These are phyloP conservation scores for Drosophila pseudotakahashii DNA, from an alignment of 2,888 invertebrate genomes.

Conservation along the genomic window DNA sequence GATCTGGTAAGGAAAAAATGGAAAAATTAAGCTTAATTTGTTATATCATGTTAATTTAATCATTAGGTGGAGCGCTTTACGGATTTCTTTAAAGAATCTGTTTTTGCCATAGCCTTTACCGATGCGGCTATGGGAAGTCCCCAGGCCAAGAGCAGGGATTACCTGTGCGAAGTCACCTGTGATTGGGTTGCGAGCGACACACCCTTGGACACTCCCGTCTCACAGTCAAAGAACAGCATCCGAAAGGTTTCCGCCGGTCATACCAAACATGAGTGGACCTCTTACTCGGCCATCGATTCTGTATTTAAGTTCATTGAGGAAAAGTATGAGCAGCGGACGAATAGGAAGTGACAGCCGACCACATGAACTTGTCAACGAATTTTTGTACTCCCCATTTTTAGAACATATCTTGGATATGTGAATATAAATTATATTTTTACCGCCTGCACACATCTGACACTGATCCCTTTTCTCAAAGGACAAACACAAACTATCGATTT, in stretches of 20 bases:
- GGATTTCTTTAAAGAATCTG: slow-evolving; percentile 87
- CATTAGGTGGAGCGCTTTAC: slow-evolving; percentile 85
- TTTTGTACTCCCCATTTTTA: slow-evolving; percentile 15
- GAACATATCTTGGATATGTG: slow-evolving; percentile 25
- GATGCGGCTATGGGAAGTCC: slow-evolving; percentile 88
- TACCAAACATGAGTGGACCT: slow-evolving; percentile 89
- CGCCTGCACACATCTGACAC: slow-evolving; percentile 54
- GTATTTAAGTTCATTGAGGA: slow-evolving; percentile 87
- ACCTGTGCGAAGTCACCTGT: slow-evolving; percentile 82
- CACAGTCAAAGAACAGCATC: slow-evolving; percentile 85
- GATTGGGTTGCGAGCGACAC: slow-evolving; percentile 88
- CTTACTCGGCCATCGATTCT: slow-evolving; percentile 87
- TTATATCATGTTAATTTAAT: not conserved
- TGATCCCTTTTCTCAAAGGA: slow-evolving; percentile 77
- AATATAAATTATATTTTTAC: slow-evolving; percentile 50
- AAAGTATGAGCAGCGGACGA: slow-evolving; percentile 60
- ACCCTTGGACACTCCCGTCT: slow-evolving; percentile 86
- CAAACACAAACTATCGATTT: slow-evolving; percentile 72
- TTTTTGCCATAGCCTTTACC: slow-evolving; percentile 91
- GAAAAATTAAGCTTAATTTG: too few species aligned
- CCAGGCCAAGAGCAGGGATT: slow-evolving; percentile 52
- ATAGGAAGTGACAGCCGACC: slow-evolving; percentile 11
- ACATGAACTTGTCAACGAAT: slow-evolving; percentile 17
- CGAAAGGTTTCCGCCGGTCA: slow-evolving; percentile 88
- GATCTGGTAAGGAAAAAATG: slow-evolving; percentile 84